phyloP scores from a whole-genome alignment of 2,797 vertebrate genomes.

The Enoplosus armatus region DNA sequence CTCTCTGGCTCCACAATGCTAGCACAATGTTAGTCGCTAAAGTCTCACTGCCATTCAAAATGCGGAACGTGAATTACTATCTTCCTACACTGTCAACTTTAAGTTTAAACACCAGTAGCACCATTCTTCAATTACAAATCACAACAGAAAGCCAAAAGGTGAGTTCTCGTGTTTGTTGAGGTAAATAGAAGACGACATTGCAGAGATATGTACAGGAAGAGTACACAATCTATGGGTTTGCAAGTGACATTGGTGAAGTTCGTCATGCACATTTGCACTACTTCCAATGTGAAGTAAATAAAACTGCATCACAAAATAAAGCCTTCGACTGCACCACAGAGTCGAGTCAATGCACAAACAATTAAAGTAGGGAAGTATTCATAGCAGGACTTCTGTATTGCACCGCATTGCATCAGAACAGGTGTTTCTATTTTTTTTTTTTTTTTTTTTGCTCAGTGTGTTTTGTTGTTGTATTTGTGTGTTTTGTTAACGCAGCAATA shows the following conservation, averaged over 20 bases:
- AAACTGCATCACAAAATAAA: background rate
- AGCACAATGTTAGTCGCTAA: background rate
- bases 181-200: background rate
- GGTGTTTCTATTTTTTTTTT: slow-evolving; percentile 58
- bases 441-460: slow-evolving; percentile 26
- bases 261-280: slow-evolving; percentile 5
- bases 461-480: slow-evolving; percentile 52
- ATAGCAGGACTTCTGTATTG: slow-evolving; percentile 45
- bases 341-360: slow-evolving; percentile 32
- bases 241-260: background rate
- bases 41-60: background rate
- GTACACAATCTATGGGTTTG: background rate
- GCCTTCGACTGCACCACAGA: background rate
- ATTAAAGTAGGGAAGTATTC: slow-evolving; percentile 42
- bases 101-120: background rate
- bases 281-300: background rate
- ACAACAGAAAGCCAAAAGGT: background rate
- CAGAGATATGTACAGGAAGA: background rate
- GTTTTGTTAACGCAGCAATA: slow-evolving; percentile 65
- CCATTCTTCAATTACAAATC: background rate
- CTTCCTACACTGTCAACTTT: background rate
- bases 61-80: background rate
- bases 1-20: background rate
- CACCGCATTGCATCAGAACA: slow-evolving; percentile 72
- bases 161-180: background rate